Evolutionary conservation across 2,113 vertebrate genomes (phyloP).

Genomic region (Pygoscelis adeliae): DNA sequence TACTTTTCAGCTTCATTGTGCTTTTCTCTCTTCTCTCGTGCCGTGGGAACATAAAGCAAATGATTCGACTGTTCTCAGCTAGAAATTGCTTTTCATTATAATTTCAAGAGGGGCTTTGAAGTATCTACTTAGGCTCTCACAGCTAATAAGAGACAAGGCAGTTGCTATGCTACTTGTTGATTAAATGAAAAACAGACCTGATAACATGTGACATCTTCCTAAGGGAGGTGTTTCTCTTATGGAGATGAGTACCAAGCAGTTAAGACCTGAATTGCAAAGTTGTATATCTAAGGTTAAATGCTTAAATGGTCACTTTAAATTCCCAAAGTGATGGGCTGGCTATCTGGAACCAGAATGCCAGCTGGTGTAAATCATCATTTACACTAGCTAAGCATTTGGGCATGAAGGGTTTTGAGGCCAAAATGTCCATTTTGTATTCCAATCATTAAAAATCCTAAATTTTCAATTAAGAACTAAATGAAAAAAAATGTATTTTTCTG

Average conservation of each 20-base stretch:
- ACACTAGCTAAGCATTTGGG: neutral
- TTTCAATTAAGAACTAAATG: neutral
- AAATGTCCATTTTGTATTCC: neutral
- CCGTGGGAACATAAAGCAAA: conserved; percentile 55
- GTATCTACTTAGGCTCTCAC: conserved; percentile 54
- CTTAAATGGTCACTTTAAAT: conserved; percentile 8
- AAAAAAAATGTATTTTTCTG: neutral
- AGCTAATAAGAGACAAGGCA: conserved; percentile 41
- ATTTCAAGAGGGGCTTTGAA: conserved; percentile 68
- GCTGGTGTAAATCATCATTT: neutral
- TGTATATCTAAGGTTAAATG: conserved; percentile 31
- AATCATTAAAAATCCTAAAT: neutral
- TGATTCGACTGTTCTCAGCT: conserved; percentile 35
- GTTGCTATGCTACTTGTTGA: conserved; percentile 64
- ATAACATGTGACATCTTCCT: conserved; percentile 55
- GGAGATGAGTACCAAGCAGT: conserved; percentile 2
- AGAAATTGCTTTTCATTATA: conserved; percentile 66
- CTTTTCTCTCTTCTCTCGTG: conserved; percentile 40
- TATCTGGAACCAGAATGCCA: neutral
- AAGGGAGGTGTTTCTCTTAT: conserved; percentile 26
- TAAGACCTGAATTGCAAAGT: conserved; percentile 1
- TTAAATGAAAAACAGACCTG: conserved; percentile 67
- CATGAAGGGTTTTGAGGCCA: neutral
- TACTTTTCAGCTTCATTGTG: conserved; percentile 25
- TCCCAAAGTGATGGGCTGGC: neutral